Base-by-base conservation (phyloP, 1,140 invertebrate species). In the Hypothenemus hampei region DNA sequence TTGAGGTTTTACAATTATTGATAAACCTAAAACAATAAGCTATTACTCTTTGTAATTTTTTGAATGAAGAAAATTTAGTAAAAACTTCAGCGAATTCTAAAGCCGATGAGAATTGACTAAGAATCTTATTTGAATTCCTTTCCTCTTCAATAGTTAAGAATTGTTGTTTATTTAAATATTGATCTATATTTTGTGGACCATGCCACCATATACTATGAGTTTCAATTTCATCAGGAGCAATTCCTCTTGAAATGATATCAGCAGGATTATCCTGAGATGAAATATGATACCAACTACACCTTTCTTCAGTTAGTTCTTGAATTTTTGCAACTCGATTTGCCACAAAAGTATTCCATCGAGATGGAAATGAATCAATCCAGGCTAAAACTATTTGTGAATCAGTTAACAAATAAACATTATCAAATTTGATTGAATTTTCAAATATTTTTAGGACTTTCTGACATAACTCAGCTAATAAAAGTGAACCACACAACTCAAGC, bases 201-300 rank as follows among this genome's bases (percentile, higher is more conserved):
- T 52, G 11, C 55, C 59, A 68, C 66, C 66, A 71, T 7, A 70
- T 35, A 3, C 40, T 13, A 40, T 54, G 41, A 29, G 51, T 6
- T 13, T 11, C 15, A 3, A 69, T 22, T n/a, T 64, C 22, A 15
- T 23, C 7, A 13, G 66, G 58, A 0, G 15, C 11, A 13, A 63
- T 1, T n/a, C 75, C 74, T 43, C 74, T 58, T 4, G 73, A 74
- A 6, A 67, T 49, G 2, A 62, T 51, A 65, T 79, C 75, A 5
- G 72, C 72, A 23, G 73, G 74, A 62, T 77, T 77, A 2, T 69
- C 41, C 16, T 39, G 33, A 1, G 68, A 62, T 4, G 44, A 29
- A 0, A 77, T 65, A 51, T 77, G 71, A 20, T 45, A 15, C 75
- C 75, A 77, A 20, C 68, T 33, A 13, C 43, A 41, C 3, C 20